A percentile compares a stretch with the other conserved stretches of the same genome.
Evolutionary conservation across 2,797 vertebrate species (phyloP).

Genomic region (Perdix hodgsoniae): DNA sequence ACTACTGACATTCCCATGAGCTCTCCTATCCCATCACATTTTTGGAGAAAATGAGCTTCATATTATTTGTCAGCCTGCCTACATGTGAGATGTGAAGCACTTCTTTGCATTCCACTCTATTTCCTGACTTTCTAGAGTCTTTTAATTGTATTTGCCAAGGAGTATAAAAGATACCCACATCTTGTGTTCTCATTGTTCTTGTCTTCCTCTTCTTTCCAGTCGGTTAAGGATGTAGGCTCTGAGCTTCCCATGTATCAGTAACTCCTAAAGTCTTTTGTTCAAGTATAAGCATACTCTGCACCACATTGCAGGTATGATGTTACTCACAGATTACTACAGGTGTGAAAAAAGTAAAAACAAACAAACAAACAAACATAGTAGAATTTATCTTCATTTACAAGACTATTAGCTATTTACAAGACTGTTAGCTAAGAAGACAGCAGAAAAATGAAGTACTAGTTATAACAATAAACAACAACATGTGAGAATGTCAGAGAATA

Average conservation of each 20-base stretch:
- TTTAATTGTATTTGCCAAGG: background rate
- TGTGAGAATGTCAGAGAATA: background rate
- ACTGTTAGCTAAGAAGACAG: background rate
- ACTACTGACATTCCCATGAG: background rate
- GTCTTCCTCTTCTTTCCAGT: background rate
- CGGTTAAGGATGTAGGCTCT: background rate
- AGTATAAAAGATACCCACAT: background rate
- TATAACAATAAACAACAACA: background rate
- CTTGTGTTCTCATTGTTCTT: background rate
- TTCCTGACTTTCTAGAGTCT: background rate
- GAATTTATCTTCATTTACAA: background rate
- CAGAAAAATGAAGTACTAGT: background rate
- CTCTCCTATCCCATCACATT: fast-evolving
- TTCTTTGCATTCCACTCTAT: background rate
- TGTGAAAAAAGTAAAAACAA: background rate
- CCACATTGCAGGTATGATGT: background rate
- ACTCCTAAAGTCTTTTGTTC: background rate
- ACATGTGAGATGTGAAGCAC: background rate
- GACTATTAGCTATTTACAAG: background rate
- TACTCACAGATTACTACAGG: background rate
- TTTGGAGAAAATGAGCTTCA: fast-evolving
- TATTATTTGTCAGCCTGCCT: background rate
- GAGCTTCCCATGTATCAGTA: background rate
- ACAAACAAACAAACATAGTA: background rate
- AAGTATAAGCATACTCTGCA: background rate